Conservation (phyloP, 2,113 vertebrate species). For the Perca fluviatilis region DNA sequence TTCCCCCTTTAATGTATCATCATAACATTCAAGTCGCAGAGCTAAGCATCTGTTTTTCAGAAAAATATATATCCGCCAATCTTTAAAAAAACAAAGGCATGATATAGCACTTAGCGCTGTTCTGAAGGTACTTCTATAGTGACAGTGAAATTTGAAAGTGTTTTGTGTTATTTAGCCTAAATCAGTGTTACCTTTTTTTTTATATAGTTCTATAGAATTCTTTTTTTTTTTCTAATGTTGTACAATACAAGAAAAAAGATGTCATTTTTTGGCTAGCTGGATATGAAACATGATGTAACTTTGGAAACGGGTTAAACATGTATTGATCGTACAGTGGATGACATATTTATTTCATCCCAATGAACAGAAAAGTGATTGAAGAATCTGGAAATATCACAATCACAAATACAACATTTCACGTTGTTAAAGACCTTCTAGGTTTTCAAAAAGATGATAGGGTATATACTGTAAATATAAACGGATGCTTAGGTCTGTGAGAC, state of each 20-base stretch:
- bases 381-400: not conserved
- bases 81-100: not conserved
- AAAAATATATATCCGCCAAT: not conserved
- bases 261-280: not conserved
- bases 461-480: not conserved
- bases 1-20: slow-evolving; percentile 4
- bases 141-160: no score
- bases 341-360: not conserved
- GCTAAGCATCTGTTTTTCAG: not conserved
- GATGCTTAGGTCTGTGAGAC: not conserved
- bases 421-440: not conserved
- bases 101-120: not conserved
- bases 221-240: not conserved
- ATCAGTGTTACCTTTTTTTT: no score
- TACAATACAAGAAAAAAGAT: not conserved
- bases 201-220: no score
- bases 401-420: not conserved
- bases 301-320: not conserved
- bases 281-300: not conserved
- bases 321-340: not conserved
- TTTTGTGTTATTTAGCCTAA: no score
- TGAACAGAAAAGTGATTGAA: not conserved
- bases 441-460: not conserved
- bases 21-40: not conserved
- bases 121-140: no score